Percentiles rank a stretch among this genome's conserved stretches.
Conservation (phyloP, 2,113 vertebrate species). For the Mesoclemmys tuberculata region DNA sequence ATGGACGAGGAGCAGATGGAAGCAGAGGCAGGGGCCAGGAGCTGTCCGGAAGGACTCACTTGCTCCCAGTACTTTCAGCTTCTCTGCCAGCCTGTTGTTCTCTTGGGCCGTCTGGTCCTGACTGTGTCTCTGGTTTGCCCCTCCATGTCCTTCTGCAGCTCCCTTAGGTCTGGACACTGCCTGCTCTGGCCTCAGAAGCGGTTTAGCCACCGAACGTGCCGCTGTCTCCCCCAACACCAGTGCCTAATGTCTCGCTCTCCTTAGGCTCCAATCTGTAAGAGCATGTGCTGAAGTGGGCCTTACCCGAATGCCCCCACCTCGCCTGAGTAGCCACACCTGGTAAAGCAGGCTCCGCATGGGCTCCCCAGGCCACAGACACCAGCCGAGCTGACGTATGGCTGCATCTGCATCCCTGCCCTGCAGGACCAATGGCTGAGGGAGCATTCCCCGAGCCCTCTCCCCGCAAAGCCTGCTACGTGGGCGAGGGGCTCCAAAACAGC, state of each 20-base stretch:
- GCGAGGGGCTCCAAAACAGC: no score
- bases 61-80: neutral
- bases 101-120: neutral
- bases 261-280: neutral
- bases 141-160: neutral
- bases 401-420: neutral
- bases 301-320: neutral
- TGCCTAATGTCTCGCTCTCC: neutral
- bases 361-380: accelerated
- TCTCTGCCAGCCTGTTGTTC: neutral
- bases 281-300: neutral
- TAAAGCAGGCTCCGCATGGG: neutral
- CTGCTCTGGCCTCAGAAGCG: neutral
- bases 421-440: neutral
- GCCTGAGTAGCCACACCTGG: neutral
- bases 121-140: neutral
- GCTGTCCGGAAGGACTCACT: neutral
- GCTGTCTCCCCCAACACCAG: neutral
- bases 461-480: no score
- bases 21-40: no score
- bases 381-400: neutral
- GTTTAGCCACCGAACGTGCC: neutral
- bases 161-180: neutral
- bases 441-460: neutral
- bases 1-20: neutral